Evolutionary conservation across 2,888 invertebrate species (phyloP).

Genomic region (Rosalia funebris): DNA sequence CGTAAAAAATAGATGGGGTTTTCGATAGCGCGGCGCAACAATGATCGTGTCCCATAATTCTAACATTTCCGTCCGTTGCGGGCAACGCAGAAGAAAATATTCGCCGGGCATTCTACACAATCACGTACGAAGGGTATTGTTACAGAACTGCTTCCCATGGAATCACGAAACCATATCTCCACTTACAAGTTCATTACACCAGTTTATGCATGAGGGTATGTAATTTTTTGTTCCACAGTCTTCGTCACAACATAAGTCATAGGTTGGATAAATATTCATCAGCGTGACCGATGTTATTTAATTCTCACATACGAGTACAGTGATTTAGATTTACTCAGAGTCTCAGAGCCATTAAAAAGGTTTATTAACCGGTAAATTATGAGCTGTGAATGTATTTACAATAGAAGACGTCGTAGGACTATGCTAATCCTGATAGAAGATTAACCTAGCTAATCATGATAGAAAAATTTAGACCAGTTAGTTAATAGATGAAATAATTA

Average conservation of each 20-base stretch:
- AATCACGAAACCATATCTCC: conserved; percentile 43
- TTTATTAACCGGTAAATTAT: not conserved
- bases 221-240: not conserved
- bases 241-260: too few species aligned
- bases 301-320: not conserved
- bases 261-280: too few species aligned
- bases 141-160: conserved; percentile 40
- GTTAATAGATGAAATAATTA: too few species aligned
- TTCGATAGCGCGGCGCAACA: too few species aligned
- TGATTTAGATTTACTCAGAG: not conserved
- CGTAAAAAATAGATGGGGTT: too few species aligned
- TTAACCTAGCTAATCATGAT: too few species aligned
- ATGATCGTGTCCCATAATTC: conserved; percentile 16
- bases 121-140: conserved; percentile 37
- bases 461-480: too few species aligned
- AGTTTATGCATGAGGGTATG: conserved; percentile 15
- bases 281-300: too few species aligned
- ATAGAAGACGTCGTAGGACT: too few species aligned
- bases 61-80: conserved; percentile 9
- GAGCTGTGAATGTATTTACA: not conserved
- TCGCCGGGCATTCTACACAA: conserved; percentile 27
- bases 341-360: not conserved
- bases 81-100: conserved; percentile 1
- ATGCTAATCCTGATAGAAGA: too few species aligned
- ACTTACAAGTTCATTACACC: conserved; percentile 32